Conservation (phyloP, 2,888 invertebrate species). For the Fragum sueziense region DNA sequence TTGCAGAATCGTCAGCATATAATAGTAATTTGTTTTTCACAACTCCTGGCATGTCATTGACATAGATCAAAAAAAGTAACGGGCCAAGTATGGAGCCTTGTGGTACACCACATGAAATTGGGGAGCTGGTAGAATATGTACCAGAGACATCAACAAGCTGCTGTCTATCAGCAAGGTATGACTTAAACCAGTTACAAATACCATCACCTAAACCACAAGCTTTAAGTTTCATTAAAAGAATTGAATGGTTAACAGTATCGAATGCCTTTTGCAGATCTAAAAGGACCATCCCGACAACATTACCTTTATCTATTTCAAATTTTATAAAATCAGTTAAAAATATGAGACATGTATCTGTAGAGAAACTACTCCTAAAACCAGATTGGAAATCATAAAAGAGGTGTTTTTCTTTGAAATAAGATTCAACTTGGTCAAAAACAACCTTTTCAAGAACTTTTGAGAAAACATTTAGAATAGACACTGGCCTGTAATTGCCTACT, state of each 20-base stretch:
- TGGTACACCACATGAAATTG: conserved; percentile 11
- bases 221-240: neutral
- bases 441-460: no score
- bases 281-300: neutral
- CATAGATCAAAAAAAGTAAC: neutral
- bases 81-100: conserved; percentile 16
- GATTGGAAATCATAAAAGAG: conserved; percentile 2
- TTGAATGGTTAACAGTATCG: conserved; percentile 2
- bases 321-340: conserved; percentile 4
- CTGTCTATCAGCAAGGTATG: conserved; percentile 1
- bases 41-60: neutral
- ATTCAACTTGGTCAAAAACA: conserved; percentile 1
- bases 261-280: conserved; percentile 1
- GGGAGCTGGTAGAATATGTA: neutral
- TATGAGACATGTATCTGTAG: neutral
- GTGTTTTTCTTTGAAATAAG: neutral
- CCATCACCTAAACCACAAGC: neutral
- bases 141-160: conserved; percentile 15
- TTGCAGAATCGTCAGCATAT: conserved; percentile 16
- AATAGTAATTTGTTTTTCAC: conserved; percentile 11
- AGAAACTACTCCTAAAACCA: conserved; percentile 3
- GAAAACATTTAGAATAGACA: neutral
- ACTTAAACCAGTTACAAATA: neutral
- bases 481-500: neutral
- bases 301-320: neutral